Evolutionary conservation across 2,797 vertebrate genomes (phyloP).

Genomic region (Cossypha dichroa): DNA sequence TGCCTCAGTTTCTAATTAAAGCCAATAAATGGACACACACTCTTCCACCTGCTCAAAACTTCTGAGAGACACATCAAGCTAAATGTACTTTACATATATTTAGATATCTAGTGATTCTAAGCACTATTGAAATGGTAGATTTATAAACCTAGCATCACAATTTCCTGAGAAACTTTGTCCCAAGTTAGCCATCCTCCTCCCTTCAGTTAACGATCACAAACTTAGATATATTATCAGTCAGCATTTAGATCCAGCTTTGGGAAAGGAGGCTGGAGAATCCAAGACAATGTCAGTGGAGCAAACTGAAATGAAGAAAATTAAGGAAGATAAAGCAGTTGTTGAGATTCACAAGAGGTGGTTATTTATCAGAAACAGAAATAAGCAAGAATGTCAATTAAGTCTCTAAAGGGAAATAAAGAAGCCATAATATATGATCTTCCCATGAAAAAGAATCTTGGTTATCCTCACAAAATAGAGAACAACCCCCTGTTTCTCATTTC

Average conservation of each 20-base stretch:
- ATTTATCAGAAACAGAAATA: neutral
- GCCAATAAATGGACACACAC: neutral
- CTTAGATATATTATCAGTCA: neutral
- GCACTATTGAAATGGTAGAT: neutral
- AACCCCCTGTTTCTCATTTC: neutral
- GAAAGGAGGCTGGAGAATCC: neutral
- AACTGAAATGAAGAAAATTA: neutral
- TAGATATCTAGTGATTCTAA: neutral
- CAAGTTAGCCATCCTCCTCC: neutral
- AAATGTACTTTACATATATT: neutral
- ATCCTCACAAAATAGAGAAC: neutral
- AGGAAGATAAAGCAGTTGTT: neutral
- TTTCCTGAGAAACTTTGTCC: neutral
- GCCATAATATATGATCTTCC: neutral
- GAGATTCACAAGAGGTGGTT: neutral
- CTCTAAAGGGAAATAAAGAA: neutral
- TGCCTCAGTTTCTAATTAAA: neutral
- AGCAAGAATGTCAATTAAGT: neutral
- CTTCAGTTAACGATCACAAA: neutral
- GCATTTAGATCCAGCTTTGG: neutral
- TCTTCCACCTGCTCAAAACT: neutral
- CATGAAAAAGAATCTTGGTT: neutral
- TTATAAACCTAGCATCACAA: neutral
- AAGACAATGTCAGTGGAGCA: neutral
- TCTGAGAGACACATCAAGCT: neutral